These are phyloP conservation scores for Misgurnus anguillicaudatus DNA, from an alignment of 2,113 vertebrate species.

Conservation along the genomic window DNA sequence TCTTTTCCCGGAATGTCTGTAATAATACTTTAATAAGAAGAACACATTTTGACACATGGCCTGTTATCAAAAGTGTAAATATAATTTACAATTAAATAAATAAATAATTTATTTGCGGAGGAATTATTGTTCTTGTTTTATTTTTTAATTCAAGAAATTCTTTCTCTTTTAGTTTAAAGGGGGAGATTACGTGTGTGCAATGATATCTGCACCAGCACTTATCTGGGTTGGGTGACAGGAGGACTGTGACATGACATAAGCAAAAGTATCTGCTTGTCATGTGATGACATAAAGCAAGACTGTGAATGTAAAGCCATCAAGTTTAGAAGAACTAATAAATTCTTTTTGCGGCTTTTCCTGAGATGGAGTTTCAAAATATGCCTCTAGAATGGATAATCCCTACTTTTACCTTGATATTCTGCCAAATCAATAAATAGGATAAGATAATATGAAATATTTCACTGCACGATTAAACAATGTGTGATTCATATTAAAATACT, in stretches of 20 bases:
- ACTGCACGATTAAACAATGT: too few species aligned
- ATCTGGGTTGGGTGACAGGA: slow-evolving; percentile 13
- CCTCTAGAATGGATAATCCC: neutral
- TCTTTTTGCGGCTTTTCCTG: neutral
- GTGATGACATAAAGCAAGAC: neutral
- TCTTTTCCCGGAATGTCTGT: too few species aligned
- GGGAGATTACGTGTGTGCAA: neutral
- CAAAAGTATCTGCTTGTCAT: slow-evolving; percentile 11
- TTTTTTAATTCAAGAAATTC: neutral
- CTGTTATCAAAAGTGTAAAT: too few species aligned
- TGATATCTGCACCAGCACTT: slow-evolving; percentile 2
- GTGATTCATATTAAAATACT: too few species aligned
- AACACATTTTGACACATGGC: too few species aligned
- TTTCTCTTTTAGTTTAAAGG: neutral
- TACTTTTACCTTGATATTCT: too few species aligned
- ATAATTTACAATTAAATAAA: too few species aligned
- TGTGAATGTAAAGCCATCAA: neutral
- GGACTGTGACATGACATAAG: slow-evolving; percentile 9
- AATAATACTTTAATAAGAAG: too few species aligned
- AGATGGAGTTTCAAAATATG: neutral
- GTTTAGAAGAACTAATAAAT: neutral
- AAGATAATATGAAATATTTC: too few species aligned
- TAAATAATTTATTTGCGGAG: too few species aligned
- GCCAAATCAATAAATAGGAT: too few species aligned
- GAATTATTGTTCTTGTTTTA: neutral